Conservation (phyloP, 2,797 vertebrate species). For the Moxostoma hubbsi region DNA sequence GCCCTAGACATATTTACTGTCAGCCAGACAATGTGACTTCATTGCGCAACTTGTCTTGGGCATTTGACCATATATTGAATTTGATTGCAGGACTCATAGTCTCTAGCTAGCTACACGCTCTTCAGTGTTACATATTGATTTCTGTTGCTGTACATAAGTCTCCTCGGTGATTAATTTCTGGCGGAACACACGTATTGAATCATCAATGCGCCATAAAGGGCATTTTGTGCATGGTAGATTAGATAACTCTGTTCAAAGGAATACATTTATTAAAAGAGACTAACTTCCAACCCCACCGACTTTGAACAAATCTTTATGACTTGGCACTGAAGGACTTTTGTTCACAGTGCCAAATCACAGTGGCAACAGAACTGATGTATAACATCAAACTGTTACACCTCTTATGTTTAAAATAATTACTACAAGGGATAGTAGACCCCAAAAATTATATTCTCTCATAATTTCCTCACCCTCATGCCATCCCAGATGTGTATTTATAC, state of each 20-base stretch:
- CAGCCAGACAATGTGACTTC: not conserved
- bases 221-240: not conserved
- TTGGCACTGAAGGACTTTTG: too few relatives aligned
- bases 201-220: not conserved
- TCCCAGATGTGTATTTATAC: too few relatives aligned
- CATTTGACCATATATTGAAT: not conserved
- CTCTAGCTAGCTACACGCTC: not conserved
- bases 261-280: not conserved
- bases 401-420: too few relatives aligned
- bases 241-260: not conserved
- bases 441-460: too few relatives aligned
- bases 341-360: too few relatives aligned
- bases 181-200: not conserved
- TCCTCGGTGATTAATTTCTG: not conserved
- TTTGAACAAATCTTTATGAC: not conserved
- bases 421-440: too few relatives aligned
- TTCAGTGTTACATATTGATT: not conserved
- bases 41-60: not conserved
- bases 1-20: constrained; percentile 1
- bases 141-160: not conserved
- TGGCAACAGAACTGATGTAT: too few relatives aligned
- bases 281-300: not conserved
- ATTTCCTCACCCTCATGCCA: too few relatives aligned
- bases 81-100: constrained; percentile 9
- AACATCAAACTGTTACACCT: too few relatives aligned